Evolutionary conservation across 2,797 vertebrate species (phyloP).

Genomic region (Passerculus sandwichensis): DNA sequence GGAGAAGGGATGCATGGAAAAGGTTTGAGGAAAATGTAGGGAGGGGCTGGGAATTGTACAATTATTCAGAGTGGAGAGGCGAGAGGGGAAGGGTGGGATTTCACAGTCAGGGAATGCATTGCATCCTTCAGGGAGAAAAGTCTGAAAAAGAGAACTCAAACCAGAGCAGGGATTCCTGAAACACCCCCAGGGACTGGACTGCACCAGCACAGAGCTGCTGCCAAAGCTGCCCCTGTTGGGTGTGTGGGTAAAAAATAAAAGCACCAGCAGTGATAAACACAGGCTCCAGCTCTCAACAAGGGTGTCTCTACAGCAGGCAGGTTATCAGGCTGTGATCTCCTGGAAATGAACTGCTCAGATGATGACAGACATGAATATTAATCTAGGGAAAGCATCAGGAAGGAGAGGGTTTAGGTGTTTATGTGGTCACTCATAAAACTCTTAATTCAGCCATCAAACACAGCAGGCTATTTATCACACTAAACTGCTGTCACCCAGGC

Average conservation of each 20-base stretch:
- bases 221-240: neutral
- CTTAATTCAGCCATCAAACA: conserved; percentile 27
- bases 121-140: neutral
- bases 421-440: neutral
- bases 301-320: neutral
- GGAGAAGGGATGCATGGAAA: neutral
- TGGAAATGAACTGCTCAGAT: neutral
- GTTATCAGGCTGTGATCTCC: neutral
- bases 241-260: neutral
- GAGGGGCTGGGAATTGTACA: neutral
- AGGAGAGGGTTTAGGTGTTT: neutral
- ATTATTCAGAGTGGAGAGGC: accelerated
- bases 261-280: neutral
- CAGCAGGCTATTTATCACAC: neutral
- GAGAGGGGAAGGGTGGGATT: neutral
- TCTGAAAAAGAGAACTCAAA: neutral
- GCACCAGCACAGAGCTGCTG: neutral
- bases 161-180: neutral
- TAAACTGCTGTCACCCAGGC: conserved; percentile 8
- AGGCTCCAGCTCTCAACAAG: neutral
- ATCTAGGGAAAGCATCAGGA: neutral
- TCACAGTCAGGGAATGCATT: neutral
- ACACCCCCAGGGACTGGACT: neutral
- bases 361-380: neutral
- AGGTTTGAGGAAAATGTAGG: neutral